Evolutionary conservation across 2,888 invertebrate genomes (phyloP), one percentile per base, ranked within the genome.

Genomic region (Zygogramma bicolorata): DNA sequence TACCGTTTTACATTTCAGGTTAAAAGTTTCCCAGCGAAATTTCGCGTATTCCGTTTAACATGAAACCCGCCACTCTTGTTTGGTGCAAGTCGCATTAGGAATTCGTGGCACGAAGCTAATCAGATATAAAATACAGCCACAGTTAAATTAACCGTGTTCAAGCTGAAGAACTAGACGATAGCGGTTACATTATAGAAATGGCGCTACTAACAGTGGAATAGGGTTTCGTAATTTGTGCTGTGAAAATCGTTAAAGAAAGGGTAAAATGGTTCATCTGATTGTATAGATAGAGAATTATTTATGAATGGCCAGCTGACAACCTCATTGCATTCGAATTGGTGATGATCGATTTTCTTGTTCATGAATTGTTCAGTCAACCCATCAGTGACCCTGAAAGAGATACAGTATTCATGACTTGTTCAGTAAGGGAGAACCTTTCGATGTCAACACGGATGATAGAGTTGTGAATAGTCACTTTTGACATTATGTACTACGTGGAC

Each of bases 51-150:
- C 70, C 61, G 73, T 69, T 71, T 57, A 69, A 67, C 71, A 63
- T 71, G 65, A 69, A 67, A 65, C 71, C 62, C 59, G 42, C 42
- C 66, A 46, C 27, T 66, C 71, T 75, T 75, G 76, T 76, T 75
- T 76, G 61, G 73, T 75, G 66, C 63, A 53, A 70, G 73, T 49
- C 46, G 62, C 62, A 70, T 78, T 79, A 75, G 58, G 74, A 77
- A 81, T 80, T 79, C 79, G 46, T 68, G 46, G 75, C 81, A 79
- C 80, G 80, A 61, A 72, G 71, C 77, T 80, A 80, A 81, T 81
- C 79, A 80, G 76, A 78, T 78, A 79, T 77, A 80, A 80, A 80
- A 80, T 79, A 78, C 80, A 76, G 75, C 73, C 71, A 71, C 69
- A 75, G 79, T 80, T 79, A 77, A 80, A 80, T 80, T 80, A 79